These are phyloP conservation scores for Protonemura montana DNA, from an alignment of 2,888 invertebrate species.

Conservation along the genomic window DNA sequence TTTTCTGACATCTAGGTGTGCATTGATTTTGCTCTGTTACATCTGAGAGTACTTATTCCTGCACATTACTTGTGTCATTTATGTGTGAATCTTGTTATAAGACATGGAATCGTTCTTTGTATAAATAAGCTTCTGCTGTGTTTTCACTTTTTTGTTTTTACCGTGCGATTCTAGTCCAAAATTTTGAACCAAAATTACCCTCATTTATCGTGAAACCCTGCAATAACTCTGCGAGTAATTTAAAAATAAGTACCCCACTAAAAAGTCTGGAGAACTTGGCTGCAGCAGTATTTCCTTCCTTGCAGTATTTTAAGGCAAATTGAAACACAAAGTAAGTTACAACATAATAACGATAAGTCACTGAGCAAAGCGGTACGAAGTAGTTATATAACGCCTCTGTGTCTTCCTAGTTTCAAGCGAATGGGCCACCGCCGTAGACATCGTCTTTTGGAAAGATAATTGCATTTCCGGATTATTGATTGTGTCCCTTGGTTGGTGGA, in stretches of 20 bases:
- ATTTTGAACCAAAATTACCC: not conserved
- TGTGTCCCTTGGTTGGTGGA: not conserved
- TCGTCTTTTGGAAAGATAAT: not conserved
- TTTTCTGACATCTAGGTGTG: not conserved
- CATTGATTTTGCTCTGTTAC: not conserved
- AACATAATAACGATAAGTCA: not conserved
- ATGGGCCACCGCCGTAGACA: not conserved
- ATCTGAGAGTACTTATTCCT: not conserved
- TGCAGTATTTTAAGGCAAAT: not conserved
- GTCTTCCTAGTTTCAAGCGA: not conserved
- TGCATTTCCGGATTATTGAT: not conserved
- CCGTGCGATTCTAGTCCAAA: not conserved
- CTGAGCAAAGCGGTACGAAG: not conserved
- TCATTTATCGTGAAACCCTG: not conserved
- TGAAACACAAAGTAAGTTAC: slow-evolving; percentile 7
- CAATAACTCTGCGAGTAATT: not conserved
- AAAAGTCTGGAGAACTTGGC: not conserved
- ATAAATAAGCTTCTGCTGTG: not conserved
- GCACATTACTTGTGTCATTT: not conserved
- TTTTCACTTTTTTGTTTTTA: not conserved
- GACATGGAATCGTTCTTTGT: not conserved
- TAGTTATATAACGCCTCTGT: not conserved
- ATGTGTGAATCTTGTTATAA: not conserved
- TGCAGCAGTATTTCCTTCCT: not conserved
- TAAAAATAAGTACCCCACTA: not conserved